Base-by-base conservation (phyloP, 2,113 vertebrate genomes). In the Drymodes brunneopygia region DNA sequence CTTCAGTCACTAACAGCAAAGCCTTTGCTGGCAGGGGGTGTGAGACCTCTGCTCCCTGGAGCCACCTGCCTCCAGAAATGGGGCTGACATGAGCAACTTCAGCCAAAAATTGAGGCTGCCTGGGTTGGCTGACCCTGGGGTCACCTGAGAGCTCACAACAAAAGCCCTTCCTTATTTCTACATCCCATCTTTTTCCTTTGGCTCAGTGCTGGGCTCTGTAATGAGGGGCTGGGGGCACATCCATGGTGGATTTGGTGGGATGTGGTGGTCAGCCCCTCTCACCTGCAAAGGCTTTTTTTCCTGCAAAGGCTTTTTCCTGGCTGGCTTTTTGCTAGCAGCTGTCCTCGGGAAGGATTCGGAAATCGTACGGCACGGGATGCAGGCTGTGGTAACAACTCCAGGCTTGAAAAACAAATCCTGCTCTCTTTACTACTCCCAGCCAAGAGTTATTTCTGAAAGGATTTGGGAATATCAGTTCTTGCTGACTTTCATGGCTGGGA, bases 1-100 rank as follows among this genome's bases (percentile, higher is more conserved):
- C 86, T 96, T 86, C 80, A 83, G 58, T 36, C 64, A 50, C 93
- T 86, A 80, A 90, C 78, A 88, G 88, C 72, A 58, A 86, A 83
- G 33, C 33, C 82, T 94, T 48, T 77, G 33, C 79, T 70, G 15
- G 62, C 51, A 40, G 60, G 17, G 28, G 28, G 40, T 35, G 66
- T 19, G 79, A 73, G 69, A 69, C 50, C 38, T 80, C 74, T 86
- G 58, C 44, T 86, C 79, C 54, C 66, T 38, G 62, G 40, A 75
- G 35, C 92, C 31, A 5, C 50, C 48, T 61, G 45, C 64, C 64
- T 81, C 42, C 66, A 7, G 3, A 29, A 74, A 10, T 3, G 50
- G 13, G 2, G 22, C 13, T 48, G 53, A 24, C 45, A 14, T 14
- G 29, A 81, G 27, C 10, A 42, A 33, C 50, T 62, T 5, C 21